Percentiles rank a stretch among this genome's conserved stretches.
Evolutionary conservation across 2,113 vertebrate species (phyloP).

Genomic region (Gymnocephalus cernua): DNA sequence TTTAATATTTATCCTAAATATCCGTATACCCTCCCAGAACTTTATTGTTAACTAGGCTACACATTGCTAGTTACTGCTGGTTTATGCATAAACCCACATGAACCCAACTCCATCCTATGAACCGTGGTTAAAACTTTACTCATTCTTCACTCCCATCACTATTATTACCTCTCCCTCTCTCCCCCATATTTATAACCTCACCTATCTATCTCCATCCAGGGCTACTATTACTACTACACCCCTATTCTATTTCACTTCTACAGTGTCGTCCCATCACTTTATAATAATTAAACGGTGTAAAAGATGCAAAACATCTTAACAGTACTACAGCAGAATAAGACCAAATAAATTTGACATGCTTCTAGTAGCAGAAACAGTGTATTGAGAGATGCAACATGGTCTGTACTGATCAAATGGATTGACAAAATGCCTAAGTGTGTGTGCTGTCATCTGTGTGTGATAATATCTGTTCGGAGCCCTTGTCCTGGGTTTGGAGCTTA

Average conservation of each 20-base stretch:
- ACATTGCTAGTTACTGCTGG: too few relatives aligned
- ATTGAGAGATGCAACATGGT: slow-evolving; percentile 46
- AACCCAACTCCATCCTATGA: not conserved
- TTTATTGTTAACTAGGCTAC: not conserved
- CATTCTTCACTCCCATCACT: not conserved
- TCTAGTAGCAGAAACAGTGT: not conserved
- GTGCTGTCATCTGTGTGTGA: slow-evolving; percentile 6
- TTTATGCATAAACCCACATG: not conserved
- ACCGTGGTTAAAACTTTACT: not conserved
- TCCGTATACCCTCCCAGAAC: not conserved
- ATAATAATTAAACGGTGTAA: not conserved
- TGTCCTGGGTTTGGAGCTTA: slow-evolving; percentile 51
- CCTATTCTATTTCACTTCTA: not conserved
- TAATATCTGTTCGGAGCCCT: slow-evolving; percentile 17
- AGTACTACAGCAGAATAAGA: not conserved
- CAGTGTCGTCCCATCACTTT: not conserved
- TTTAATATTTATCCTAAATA: not conserved
- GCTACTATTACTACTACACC: not conserved
- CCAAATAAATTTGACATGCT: not conserved
- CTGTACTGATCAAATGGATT: slow-evolving; percentile 34
- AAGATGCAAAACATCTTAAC: slow-evolving; percentile 4
- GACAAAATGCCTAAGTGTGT: slow-evolving; percentile 51
- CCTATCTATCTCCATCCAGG: not conserved
- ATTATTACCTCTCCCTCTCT: not conserved
- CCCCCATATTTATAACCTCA: not conserved